Evolutionary conservation across 2,113 vertebrate genomes (phyloP), one percentile per base, ranked within the genome.

Genomic region (Stigmatopora argus): DNA sequence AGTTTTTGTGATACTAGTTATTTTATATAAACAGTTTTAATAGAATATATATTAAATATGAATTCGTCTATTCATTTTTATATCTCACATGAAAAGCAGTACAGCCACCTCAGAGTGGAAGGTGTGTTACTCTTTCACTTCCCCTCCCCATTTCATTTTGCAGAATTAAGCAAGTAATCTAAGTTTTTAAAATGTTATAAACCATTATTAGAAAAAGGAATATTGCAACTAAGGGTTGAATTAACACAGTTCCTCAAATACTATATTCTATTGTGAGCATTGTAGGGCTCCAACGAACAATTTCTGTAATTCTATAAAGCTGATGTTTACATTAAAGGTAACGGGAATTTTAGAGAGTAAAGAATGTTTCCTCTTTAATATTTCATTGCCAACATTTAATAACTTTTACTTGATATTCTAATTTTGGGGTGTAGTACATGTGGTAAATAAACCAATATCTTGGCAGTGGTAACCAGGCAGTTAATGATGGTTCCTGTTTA

Each of bases 401-500:
- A 31, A 3, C 26, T 31, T 31, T 31, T 34, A 23, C 53, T 62
- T 62, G 78, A 70, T 66, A 65, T 75, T 78, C 64, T 67, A 61
- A 64, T 74, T 23, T 62, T 48, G 68, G 62, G 17, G 34, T 5
- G 35, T 48, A 66, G 68, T 77, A 48, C 53, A 7, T 14, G 9
- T 66, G 61, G 62, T 68, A 68, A n/a, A 69, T 68, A n/a, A 62
- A 56, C 73, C 41, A 60, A 70, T 68, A 73, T 82, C 76, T 70
- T 59, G 70, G 21, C 6, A 67, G 74, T 78, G 79, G 23, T 77
- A 71, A 83, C 85, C 80, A 75, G 58, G 59, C 71, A 73, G 79
- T 77, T 89, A 86, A 91, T 89, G 86, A 81, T 12, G 14, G 61
- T 69, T 80, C 71, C 82, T 87, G 68, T 79, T 82, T 79, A 75